Evolutionary conservation across 2,797 vertebrate genomes (phyloP), one percentile per base, ranked within the genome.

Genomic region (Ispidina lecontei): DNA sequence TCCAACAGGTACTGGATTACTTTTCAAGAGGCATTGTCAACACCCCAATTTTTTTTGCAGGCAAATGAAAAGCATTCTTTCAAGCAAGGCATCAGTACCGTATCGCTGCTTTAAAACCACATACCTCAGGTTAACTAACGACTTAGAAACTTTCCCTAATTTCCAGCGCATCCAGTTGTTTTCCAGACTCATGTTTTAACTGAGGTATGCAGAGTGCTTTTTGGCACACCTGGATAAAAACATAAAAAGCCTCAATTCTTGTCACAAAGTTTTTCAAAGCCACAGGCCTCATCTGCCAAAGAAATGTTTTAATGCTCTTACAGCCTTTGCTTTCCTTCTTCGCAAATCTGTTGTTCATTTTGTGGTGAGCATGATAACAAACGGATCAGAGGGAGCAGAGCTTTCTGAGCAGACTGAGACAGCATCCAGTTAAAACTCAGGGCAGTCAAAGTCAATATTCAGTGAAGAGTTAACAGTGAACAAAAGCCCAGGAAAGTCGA

Each of bases 231-330:
- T 76, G 77, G 49, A 54, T 73, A 87, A 88, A 89, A 95, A 89
- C 54, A 59, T 54, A 67, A 90, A 91, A 94, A 87, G 68, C 65
- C 85, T 91, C 71, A 54, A 87, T 77, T 63, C 74, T 54, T 84
- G 90, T 89, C 90, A 73, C 26, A 81, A 89, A 93, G 84, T 76
- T 85, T 95, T 75, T 78, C 95, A 92, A 92, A 88, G 73, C 67
- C 43, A 14, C 0, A 22, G 58, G 75, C 63, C 49, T 78, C 29
- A 6, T 63, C 60, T 88, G 82, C 92, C 91, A 95, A 86, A 70
- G 47, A 35, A 79, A 84, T 64, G 17, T 81, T 67, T 90, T 25
- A 70, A n/a, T 41, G 56, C 71, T 86, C 74, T 80, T 75, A 64
- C 20, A 91, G 80, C 29, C 86, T 82, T n/a, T 71, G 63, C 90